Evolutionary conservation across 2,113 vertebrate genomes (phyloP).

Genomic region (Cettia cetti): DNA sequence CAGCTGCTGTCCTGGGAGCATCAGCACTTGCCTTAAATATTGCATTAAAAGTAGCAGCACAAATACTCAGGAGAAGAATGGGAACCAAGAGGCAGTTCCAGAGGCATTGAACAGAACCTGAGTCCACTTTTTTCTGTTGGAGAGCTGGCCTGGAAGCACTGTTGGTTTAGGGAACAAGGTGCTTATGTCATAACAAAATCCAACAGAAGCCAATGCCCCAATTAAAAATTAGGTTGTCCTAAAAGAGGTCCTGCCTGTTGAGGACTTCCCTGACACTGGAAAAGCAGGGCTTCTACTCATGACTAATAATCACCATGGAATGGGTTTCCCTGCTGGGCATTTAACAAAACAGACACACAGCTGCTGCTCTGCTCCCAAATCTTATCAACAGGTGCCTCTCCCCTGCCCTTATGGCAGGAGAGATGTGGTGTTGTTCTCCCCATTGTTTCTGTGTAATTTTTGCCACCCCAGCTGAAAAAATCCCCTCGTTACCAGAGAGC

Average conservation of each 20-base stretch:
- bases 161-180: background rate
- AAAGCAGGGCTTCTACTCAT: background rate
- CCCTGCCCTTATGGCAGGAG: background rate
- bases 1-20: background rate
- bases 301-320: background rate
- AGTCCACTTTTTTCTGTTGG: background rate
- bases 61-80: background rate
- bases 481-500: fast-evolving
- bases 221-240: background rate
- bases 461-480: background rate
- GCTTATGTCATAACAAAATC: background rate
- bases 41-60: background rate
- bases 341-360: slow-evolving; percentile 2
- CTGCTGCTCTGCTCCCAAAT: background rate
- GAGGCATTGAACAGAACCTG: fast-evolving
- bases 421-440: background rate
- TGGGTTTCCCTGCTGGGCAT: background rate
- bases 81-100: fast-evolving
- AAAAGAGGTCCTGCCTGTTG: background rate
- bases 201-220: background rate
- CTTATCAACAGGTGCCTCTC: background rate
- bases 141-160: background rate
- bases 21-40: background rate
- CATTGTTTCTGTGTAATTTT: background rate
- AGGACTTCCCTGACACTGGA: slow-evolving; percentile 5